A percentile compares a stretch with the other conserved stretches of the same genome.
These are phyloP conservation scores for Pseudococcus viburni DNA, from an alignment of 2,888 invertebrate genomes.

Conservation along the genomic window DNA sequence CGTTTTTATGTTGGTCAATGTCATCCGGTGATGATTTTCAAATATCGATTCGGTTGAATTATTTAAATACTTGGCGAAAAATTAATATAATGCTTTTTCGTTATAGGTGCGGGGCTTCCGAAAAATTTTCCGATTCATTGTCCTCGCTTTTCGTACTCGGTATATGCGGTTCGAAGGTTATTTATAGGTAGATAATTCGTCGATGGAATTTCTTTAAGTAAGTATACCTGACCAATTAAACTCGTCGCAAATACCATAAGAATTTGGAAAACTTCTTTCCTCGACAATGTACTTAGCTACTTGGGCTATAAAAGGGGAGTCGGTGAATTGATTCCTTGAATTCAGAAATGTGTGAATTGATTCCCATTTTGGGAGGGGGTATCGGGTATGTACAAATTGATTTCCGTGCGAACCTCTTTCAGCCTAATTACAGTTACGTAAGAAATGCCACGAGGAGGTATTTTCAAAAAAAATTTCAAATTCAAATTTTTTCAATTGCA, in stretches of 20 bases:
- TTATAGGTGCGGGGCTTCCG: too few species aligned
- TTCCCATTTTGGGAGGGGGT: too few species aligned
- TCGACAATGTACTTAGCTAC: background rate
- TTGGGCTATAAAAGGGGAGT: too few species aligned
- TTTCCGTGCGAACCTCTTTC: too few species aligned
- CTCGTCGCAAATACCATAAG: background rate
- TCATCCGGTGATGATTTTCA: constrained; percentile 48
- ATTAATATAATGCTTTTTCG: too few species aligned
- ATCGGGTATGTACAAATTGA: too few species aligned
- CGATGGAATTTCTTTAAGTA: background rate
- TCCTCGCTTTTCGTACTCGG: constrained; percentile 3
- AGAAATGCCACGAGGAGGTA: too few species aligned
- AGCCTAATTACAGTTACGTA: too few species aligned
- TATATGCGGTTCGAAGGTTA: background rate
- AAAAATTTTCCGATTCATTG: constrained; percentile 15
- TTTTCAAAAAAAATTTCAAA: too few species aligned
- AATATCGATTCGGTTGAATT: constrained; percentile 39
- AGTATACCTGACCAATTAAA: background rate
- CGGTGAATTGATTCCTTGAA: too few species aligned
- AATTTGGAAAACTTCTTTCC: background rate
- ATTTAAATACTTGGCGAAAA: constrained; percentile 11
- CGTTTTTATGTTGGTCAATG: constrained; percentile 50
- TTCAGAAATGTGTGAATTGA: too few species aligned
- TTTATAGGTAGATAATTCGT: background rate
- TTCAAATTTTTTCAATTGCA: too few species aligned